phyloP scores from a whole-genome alignment of 2,888 invertebrate genomes.

The Labia minor region DNA sequence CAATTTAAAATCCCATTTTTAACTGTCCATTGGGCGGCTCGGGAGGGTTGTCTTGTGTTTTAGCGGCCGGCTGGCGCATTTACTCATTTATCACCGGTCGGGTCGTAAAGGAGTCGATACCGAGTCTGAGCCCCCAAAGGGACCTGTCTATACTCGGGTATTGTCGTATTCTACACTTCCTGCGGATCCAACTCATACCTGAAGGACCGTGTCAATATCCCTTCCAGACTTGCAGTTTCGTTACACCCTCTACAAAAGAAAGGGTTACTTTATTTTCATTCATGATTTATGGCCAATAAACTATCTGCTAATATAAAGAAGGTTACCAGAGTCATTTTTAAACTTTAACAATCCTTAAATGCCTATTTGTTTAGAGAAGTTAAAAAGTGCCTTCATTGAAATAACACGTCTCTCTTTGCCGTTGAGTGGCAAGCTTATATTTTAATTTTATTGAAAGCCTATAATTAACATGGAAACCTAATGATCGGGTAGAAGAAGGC shows the following conservation, averaged over 20 bases:
- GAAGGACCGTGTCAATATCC: background rate
- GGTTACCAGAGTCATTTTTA: too few relatives aligned
- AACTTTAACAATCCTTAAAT: background rate
- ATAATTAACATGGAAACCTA: background rate
- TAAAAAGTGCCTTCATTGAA: too few relatives aligned
- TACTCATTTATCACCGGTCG: constrained; percentile 1
- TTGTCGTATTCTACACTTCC: background rate
- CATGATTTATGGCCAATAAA: background rate
- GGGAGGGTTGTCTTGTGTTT: background rate
- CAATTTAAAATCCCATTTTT: constrained; percentile 13
- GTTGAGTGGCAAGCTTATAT: background rate
- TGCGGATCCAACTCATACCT: background rate
- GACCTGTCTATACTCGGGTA: background rate
- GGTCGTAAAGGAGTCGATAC: constrained; percentile 7
- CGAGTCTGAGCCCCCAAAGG: background rate
- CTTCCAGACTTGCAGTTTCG: background rate
- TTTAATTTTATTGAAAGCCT: constrained; percentile 2
- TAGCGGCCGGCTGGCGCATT: constrained; percentile 2
- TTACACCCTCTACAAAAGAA: background rate
- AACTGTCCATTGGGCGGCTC: constrained; percentile 1
- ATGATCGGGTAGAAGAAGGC: background rate
- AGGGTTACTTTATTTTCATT: background rate
- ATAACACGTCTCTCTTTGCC: too few relatives aligned
- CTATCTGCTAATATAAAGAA: too few relatives aligned
- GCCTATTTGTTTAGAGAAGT: background rate